Evolutionary conservation across 2,888 invertebrate species (phyloP).

Genomic region (Harpalus rubripes): DNA sequence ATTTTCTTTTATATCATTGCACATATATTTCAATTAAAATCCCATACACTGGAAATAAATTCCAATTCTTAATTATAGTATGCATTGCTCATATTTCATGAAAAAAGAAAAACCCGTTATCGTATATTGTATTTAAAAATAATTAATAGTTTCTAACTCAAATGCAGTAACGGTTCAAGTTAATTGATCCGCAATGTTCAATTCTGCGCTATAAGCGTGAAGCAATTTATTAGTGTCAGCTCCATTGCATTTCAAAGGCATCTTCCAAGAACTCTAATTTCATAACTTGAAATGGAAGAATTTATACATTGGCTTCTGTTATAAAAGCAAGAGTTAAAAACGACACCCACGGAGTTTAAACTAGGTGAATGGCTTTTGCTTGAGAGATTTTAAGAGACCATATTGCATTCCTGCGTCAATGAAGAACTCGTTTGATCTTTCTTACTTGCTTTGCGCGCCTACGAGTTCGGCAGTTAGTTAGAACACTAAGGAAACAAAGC

Average conservation of each 20-base stretch:
- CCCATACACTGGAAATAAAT: neutral
- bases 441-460: no score
- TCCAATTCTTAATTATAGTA: neutral
- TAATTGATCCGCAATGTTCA: constrained; percentile 46
- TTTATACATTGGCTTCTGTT: constrained; percentile 6
- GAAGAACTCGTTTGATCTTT: no score
- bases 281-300: constrained; percentile 46
- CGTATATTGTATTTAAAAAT: constrained; percentile 7
- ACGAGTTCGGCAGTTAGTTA: no score
- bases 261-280: constrained; percentile 41
- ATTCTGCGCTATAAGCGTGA: constrained; percentile 1
- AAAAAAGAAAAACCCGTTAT: constrained; percentile 1
- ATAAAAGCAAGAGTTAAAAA: constrained; percentile 12
- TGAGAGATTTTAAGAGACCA: constrained; percentile 29
- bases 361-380: constrained; percentile 12
- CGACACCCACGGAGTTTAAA: neutral
- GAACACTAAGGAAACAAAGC: no score
- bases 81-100: neutral
- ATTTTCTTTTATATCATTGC: neutral
- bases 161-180: constrained; percentile 43
- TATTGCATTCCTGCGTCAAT: constrained; percentile 24
- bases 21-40: neutral
- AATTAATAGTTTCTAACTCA: constrained; percentile 11
- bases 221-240: constrained; percentile 50
- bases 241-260: neutral